These are phyloP conservation scores for Microctonus hyperodae DNA, from an alignment of 2,888 invertebrate species.

Conservation along the genomic window DNA sequence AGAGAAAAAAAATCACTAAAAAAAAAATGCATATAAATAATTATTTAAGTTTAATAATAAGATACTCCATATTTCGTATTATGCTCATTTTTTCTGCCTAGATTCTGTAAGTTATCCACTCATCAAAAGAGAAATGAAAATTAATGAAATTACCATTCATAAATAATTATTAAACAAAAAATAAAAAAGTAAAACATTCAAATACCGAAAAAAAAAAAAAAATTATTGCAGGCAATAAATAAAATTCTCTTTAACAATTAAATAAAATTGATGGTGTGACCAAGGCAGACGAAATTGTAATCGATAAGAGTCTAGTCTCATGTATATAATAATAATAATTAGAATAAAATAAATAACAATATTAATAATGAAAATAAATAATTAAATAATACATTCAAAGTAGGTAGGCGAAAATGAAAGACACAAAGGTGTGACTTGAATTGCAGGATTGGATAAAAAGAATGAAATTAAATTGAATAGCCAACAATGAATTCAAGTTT, in stretches of 20 bases:
- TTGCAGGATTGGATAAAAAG: slow-evolving; percentile 5
- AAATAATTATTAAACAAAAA: background rate
- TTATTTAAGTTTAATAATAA: slow-evolving; percentile 36
- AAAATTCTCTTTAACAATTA: too few relatives aligned
- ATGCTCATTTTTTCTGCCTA: slow-evolving; percentile 38
- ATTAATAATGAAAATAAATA: too few relatives aligned
- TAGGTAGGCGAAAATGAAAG: slow-evolving; percentile 35
- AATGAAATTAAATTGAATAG: slow-evolving; percentile 6
- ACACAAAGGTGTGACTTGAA: background rate
- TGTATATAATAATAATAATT: slow-evolving; percentile 42
- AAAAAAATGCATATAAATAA: slow-evolving; percentile 28
- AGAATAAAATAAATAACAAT: too few relatives aligned
- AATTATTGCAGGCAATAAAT: too few relatives aligned
- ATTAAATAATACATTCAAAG: slow-evolving; percentile 21
- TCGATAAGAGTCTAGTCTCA: slow-evolving; percentile 47
- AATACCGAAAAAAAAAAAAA: slow-evolving; percentile 4
- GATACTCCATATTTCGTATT: slow-evolving; percentile 41
- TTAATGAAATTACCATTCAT: background rate
- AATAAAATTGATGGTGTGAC: background rate
- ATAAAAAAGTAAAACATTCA: background rate
- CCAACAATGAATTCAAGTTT: slow-evolving; percentile 19
- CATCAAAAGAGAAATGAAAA: background rate
- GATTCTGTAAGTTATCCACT: background rate
- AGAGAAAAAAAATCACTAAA: background rate
- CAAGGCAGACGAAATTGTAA: slow-evolving; percentile 23